Evolutionary conservation across 2,113 vertebrate species (phyloP).

Genomic region (Oreochromis spilurus): DNA sequence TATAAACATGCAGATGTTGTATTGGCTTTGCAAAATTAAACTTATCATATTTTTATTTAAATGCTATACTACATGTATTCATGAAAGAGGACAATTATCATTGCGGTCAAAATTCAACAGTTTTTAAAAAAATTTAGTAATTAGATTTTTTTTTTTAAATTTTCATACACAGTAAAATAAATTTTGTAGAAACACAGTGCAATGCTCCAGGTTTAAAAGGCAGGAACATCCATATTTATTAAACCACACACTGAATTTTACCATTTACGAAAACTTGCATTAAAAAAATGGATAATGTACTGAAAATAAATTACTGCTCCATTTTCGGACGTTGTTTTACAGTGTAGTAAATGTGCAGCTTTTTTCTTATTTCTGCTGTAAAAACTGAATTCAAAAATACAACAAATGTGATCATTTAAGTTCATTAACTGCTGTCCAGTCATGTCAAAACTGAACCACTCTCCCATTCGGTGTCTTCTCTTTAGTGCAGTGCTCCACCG

Average conservation of each 20-base stretch:
- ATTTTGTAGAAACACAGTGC: background rate
- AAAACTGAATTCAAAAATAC: background rate
- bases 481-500: background rate
- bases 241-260: background rate
- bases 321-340: background rate
- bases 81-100: background rate
- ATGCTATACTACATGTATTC: background rate
- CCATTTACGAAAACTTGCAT: background rate
- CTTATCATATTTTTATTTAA: background rate
- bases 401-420: background rate
- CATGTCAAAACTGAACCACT: background rate
- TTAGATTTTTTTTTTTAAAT: accelerated
- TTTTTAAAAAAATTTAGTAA: no score
- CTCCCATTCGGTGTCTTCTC: background rate
- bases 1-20: background rate
- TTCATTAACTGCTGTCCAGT: background rate
- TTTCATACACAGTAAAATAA: background rate
- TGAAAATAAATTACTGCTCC: background rate
- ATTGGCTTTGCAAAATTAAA: background rate
- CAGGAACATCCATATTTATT: background rate
- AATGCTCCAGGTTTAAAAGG: background rate
- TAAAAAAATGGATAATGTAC: background rate
- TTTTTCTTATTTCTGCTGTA: background rate
- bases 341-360: background rate
- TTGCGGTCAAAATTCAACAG: background rate